Evolutionary conservation across 2,888 invertebrate genomes (phyloP).

Genomic region (Serripes groenlandicus): DNA sequence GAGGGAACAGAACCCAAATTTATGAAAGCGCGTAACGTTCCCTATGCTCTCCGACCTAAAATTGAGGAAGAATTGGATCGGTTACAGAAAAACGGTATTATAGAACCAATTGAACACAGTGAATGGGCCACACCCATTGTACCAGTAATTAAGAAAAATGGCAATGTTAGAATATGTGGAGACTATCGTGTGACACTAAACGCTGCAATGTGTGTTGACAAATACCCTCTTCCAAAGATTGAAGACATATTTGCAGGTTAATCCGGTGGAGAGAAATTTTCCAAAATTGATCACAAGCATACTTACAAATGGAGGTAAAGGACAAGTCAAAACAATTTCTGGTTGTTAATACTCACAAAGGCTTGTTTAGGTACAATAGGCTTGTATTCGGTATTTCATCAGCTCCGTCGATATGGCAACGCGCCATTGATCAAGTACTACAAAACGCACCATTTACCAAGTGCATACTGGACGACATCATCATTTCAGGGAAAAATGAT

Average conservation of each 20-base stretch:
- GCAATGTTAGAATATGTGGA: background rate
- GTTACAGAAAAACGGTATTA: background rate
- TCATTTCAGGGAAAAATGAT: no score
- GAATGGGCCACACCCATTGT: no score
- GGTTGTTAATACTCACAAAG: background rate
- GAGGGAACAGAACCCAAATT: background rate
- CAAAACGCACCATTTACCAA: no score
- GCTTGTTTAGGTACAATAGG: no score
- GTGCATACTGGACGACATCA: no score
- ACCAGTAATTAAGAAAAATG: background rate
- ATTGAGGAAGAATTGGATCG: background rate
- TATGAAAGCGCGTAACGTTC: background rate
- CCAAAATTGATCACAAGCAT: background rate
- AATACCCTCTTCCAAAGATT: background rate
- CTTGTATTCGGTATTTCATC: background rate
- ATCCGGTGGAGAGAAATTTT: background rate
- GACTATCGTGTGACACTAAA: background rate
- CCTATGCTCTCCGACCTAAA: no score
- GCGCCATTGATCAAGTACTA: no score
- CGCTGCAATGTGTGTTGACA: background rate
- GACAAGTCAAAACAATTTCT: background rate
- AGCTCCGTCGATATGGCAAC: background rate
- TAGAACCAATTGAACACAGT: background rate
- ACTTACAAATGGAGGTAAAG: no score
- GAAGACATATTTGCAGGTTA: background rate